Percentiles rank a stretch among this genome's conserved stretches.
Evolutionary conservation across 2,113 vertebrate genomes (phyloP).

Genomic region (Pseudopodoces humilis): DNA sequence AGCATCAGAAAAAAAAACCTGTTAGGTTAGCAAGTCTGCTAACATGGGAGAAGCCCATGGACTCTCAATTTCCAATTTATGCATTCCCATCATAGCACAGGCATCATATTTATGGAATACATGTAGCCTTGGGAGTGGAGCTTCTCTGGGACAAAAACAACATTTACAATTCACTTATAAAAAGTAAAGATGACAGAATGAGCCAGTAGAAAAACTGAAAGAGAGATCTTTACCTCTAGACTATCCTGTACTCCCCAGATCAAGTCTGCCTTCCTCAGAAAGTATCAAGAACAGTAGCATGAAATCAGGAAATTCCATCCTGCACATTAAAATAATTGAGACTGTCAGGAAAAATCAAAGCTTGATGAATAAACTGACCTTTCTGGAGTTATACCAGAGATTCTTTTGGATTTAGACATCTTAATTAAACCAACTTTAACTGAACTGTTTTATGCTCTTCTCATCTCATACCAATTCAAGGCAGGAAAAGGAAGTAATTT

Average conservation of each 20-base stretch:
- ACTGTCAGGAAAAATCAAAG: background rate
- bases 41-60: background rate
- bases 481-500: background rate
- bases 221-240: background rate
- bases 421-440: background rate
- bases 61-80: background rate
- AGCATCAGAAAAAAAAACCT: background rate
- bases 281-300: background rate
- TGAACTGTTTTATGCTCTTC: background rate
- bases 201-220: background rate
- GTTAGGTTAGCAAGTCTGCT: background rate
- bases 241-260: background rate
- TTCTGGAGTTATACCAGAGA: background rate
- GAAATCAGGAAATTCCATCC: background rate
- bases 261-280: background rate
- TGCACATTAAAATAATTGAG: background rate
- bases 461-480: background rate
- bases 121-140: background rate
- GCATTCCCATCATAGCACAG: background rate
- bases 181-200: background rate
- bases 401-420: background rate
- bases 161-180: background rate
- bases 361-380: background rate
- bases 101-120: background rate
- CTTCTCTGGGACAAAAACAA: background rate